Base-by-base conservation (phyloP, 2,113 vertebrate genomes). In the Boleophthalmus pectinirostris region DNA sequence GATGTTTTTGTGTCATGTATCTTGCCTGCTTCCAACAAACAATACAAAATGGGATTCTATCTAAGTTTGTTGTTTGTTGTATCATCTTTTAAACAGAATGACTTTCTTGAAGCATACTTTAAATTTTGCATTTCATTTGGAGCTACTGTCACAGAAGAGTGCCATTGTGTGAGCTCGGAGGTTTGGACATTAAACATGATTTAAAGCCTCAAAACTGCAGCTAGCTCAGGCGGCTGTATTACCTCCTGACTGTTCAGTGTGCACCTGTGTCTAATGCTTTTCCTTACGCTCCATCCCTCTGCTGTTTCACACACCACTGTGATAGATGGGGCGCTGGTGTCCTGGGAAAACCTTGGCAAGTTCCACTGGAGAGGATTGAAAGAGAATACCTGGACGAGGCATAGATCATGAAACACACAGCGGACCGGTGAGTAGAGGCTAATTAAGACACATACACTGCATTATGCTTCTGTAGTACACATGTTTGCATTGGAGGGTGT, bases 31-130 rank as follows among this genome's bases (percentile, higher is more conserved):
- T 64, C 20, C 38, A 43, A 18, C 61, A 33, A n/a, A 66, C 64
- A 77, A 79, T 69, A 86, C 83, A 85, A 85, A 84, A 15, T 72
- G 80, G 87, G 78, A 73, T 84, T 69, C 70, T 11, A 12, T 69
- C 70, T 9, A 14, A 57, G 64, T 45, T 13, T 74, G 54, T 80
- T 21, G 2, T 80, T 81, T 20, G 24, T 73, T 49, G 14, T 5
- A 7, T 21, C 76, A 21, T 79, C 45, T 74, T 73, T 49, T 15
- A 11, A 72, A 75, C n/a, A 58, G 33, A 72, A 57, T 65, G 9
- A 46, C 35, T 57, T 58, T 24, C 47, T 53, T 24, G 8, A 21
- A 75, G 58, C 46, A 2, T 51, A 13, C 25, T 25, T 25, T 3
- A 64, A 20, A 35, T 10, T 38, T 61, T 61, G 0, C 15, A 10